Evolutionary conservation across 2,888 invertebrate genomes (phyloP), one percentile per base, ranked within the genome.

Genomic region (Lamellibrachia columna): DNA sequence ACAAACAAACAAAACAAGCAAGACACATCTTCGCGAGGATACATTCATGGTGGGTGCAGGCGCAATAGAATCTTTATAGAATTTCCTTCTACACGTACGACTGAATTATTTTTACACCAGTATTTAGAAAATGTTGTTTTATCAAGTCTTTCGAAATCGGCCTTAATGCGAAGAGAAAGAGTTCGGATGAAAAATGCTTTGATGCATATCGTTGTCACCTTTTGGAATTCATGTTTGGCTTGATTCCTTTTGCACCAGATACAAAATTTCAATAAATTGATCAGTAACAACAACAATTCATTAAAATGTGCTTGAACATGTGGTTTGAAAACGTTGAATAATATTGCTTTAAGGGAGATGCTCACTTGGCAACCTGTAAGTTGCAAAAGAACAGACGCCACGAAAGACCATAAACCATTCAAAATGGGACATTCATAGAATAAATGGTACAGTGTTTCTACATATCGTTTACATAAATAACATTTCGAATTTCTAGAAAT

Each of bases 11-110:
- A 40, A 40, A 40, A 40, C 40, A 40, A 40, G 3, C 55, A 55
- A 9, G 55, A 55, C 55, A 55, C 55, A 55, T 3, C 55, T 40
- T 40, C 40, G 40, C 55, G 9, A 7, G 1, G 9, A 75, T 3
- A 91, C 52, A 91, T 91, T 28, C 22, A 91, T 6, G 91, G 91
- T n/a, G 91, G 91, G 6, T 91, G 91, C 15, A 91, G 91, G n/a
- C 91, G n/a, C 1, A 28, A 22, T 7, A 91, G 0, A 6, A 91
- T 28, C 22, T 28, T 91, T 6, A 91, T 28, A 0, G 91, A n/a
- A 91, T 91, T 91, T 22, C 91, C 91, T 28, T 91, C 91, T 53
- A 91, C 91, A 15, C 91, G n/a, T 53, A n/a, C 28, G 2, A 91
- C 22, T 6, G 40, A 3, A 22, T 53, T 91, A 22, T 91, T 22